Base-by-base conservation (phyloP, 2,888 invertebrate species). In the Drosophila mulleri region DNA sequence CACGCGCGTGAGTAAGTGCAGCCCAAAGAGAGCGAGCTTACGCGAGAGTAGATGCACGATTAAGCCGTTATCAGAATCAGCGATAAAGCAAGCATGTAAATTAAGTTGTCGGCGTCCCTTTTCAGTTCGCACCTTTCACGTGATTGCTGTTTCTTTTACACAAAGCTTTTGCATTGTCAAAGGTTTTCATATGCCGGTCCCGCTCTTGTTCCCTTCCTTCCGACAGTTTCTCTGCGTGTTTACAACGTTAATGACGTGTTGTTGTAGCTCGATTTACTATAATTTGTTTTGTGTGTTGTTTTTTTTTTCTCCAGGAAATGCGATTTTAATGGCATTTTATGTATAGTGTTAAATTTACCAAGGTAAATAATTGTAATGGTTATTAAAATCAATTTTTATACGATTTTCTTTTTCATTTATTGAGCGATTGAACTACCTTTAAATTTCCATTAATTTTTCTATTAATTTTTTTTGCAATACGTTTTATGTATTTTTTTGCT, bases 41-140 rank as follows among this genome's bases (percentile, higher is more conserved):
- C 9, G 32, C 18, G 20, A 16, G 45, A 29, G 44, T 11, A 16
- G 29, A 35, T 20, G 29, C 29, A 14, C 9, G 61, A 67, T 18
- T 23, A 35, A 20, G 50, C 59, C 68, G 79, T 75, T 76, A 76
- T 76, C 75, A 78, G 64, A 20, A 37, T 26, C 39, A n/a, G 9
- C 26, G 58, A 64, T 54, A 65, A 61, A 58, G 23, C 32, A 37
- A 50, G 44, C 53, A 35, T 44, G 52, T 29, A 48, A 65, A 71
- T 75, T 54, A 54, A 72, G 66, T 29, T 77, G 66, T 76, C 18
- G 7, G 44, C 32, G 18, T 37, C 54, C 41, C 16, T 18, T 12
- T 54, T 60, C 41, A 35, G 45, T 59, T 70, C 56, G 60, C 26
- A 63, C 35, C 50, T 57, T 61, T 66, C 61, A 61, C 77, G 66